phyloP scores from a whole-genome alignment of 2,888 invertebrate genomes.

The Athripsodes cinereus region DNA sequence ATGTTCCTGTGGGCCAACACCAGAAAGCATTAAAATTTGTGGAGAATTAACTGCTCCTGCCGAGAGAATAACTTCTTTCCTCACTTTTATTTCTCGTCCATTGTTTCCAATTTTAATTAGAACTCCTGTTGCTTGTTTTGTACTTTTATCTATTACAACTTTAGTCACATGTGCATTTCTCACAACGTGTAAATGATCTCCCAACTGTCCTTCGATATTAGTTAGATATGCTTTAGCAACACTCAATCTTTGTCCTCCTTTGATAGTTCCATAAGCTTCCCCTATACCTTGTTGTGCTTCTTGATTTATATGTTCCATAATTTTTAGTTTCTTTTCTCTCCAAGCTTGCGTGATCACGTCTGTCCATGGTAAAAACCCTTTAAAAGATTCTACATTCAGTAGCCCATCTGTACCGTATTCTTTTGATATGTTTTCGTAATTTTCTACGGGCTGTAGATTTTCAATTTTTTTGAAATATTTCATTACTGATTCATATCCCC shows the following conservation, averaged over 20 bases:
- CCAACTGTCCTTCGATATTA: slow-evolving; percentile 3
- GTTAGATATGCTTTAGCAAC: slow-evolving; percentile 49
- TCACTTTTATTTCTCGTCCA: slow-evolving; percentile 34
- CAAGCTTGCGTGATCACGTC: slow-evolving; percentile 37
- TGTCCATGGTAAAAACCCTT: slow-evolving; percentile 31
- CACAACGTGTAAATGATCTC: slow-evolving; percentile 36
- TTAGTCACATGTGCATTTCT: slow-evolving; percentile 47
- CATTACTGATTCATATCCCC: slow-evolving; percentile 48
- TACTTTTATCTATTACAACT: slow-evolving; percentile 43
- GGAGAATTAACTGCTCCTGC: slow-evolving; percentile 47
- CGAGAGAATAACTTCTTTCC: slow-evolving; percentile 46
- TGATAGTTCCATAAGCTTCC: slow-evolving; percentile 43
- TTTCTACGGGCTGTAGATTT: slow-evolving; percentile 33
- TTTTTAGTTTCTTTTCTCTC: slow-evolving; percentile 38
- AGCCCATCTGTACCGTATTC: slow-evolving; percentile 41
- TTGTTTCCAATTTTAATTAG: slow-evolving; percentile 37
- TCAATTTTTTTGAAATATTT: slow-evolving; percentile 49
- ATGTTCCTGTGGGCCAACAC: slow-evolving; percentile 42
- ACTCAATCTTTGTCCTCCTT: slow-evolving; percentile 44
- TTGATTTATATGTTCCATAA: slow-evolving; percentile 40
- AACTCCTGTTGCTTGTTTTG: slow-evolving; percentile 39
- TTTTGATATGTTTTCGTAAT: slow-evolving; percentile 29
- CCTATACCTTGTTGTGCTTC: slow-evolving; percentile 43
- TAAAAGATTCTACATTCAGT: slow-evolving; percentile 36
- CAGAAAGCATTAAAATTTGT: slow-evolving; percentile 47